Evolutionary conservation across 2,113 vertebrate species (phyloP), one percentile per base, ranked within the genome.

Genomic region (Oxygymnocypris stewartii): DNA sequence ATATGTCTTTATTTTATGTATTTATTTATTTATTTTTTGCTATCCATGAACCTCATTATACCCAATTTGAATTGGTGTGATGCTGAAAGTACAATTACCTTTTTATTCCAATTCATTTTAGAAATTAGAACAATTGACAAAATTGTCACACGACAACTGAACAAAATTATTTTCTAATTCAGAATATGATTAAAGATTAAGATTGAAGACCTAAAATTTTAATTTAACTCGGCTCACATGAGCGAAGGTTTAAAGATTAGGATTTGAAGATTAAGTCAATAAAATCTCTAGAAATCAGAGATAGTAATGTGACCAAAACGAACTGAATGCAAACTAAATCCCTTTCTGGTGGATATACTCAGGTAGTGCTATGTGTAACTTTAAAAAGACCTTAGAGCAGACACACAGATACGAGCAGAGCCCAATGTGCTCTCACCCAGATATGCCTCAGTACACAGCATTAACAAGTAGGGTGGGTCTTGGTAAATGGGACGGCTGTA

Each of bases 401-500:
- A 59, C 73, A n/a, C 73, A 75, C 73, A 47, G 25, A 76, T 74
- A 74, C 44, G 20, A 31, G 76, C 25, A 78, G 49, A 63, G 54
- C 79, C 59, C 20, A 65, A 35, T 67, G 63, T 71, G 75, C 25
- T 59, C 74, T 90, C 91, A 93, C 89, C 88, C 91, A 89, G 89
- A 92, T 90, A 74, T 88, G 89, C 87, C 80, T 79, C 84, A 92
- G 92, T 88, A 82, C 85, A 87, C 86, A 83, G 65, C 73, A 92
- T 92, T 91, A 87, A 89, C 87, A 85, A 40, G 83, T 61, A 67
- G 73, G 88, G 88, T 87, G 84, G 89, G 91, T 90, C 28, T 71
- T 89, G 75, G 89, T 88, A 94, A 93, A 92, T 88, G 87, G 84
- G 63, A 81, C 57, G 90, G 75, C 89, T 90, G 93, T 92, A 93